phyloP scores from a whole-genome alignment of 2,113 vertebrate species.

The Blennius ocellaris region DNA sequence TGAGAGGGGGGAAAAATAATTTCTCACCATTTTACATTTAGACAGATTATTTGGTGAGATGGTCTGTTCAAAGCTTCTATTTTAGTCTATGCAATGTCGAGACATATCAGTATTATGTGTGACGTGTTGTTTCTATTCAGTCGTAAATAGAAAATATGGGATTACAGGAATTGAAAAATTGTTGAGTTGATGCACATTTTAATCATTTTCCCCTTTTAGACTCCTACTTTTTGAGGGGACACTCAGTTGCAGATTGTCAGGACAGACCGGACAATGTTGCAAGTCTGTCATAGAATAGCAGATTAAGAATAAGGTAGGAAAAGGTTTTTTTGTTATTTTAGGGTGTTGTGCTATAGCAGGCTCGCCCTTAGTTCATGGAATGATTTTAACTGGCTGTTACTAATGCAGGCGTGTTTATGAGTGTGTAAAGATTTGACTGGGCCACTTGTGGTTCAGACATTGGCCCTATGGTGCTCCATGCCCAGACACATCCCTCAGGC shows the following conservation, averaged over 20 bases:
- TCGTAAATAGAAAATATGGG: too few relatives aligned
- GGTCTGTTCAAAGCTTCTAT: neutral
- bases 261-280: neutral
- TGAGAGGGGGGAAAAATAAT: too few relatives aligned
- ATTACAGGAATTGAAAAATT: too few relatives aligned
- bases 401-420: constrained; percentile 70
- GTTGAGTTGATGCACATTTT: too few relatives aligned
- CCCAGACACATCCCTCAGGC: constrained; percentile 62
- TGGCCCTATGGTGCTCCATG: constrained; percentile 48
- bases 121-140: too few relatives aligned
- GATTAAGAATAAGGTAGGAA: constrained; percentile 29
- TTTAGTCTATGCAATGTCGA: neutral
- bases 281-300: constrained; percentile 12
- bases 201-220: too few relatives aligned
- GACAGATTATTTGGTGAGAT: neutral
- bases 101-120: too few relatives aligned
- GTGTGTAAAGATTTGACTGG: constrained; percentile 66
- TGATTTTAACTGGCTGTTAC: constrained; percentile 63
- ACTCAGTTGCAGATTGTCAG: neutral
- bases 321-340: constrained; percentile 17
- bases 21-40: too few relatives aligned
- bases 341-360: constrained; percentile 29
- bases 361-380: constrained; percentile 44
- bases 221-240: too few relatives aligned
- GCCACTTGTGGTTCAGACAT: constrained; percentile 66